phyloP scores from a whole-genome alignment of 2,797 vertebrate species.

The Pogoniulus pusillus region DNA sequence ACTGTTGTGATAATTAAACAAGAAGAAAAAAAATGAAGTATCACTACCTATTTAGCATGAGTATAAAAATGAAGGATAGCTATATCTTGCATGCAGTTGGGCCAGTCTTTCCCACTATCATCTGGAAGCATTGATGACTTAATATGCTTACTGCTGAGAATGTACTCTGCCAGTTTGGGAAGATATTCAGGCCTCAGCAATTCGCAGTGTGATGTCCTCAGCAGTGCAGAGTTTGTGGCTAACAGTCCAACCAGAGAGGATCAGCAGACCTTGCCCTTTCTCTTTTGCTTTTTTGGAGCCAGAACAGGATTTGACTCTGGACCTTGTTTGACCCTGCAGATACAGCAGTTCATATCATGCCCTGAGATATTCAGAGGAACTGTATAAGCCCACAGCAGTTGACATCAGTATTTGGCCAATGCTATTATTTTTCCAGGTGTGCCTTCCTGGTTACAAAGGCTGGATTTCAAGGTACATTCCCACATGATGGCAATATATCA shows the following conservation, averaged over 20 bases:
- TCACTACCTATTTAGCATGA: background rate
- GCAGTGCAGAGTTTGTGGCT: background rate
- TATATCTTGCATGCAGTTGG: background rate
- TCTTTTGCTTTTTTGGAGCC: background rate
- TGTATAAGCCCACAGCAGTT: rapidly evolving
- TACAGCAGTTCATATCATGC: background rate
- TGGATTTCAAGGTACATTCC: constrained; percentile 31
- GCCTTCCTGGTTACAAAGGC: constrained; percentile 24
- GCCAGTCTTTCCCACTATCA: background rate
- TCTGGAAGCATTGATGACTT: background rate
- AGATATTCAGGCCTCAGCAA: rapidly evolving
- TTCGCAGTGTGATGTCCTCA: background rate
- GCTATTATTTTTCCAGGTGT: background rate
- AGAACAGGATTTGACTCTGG: background rate
- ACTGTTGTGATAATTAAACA: background rate
- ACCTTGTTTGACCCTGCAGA: background rate
- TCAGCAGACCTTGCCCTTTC: background rate
- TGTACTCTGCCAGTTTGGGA: background rate
- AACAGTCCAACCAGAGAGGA: background rate
- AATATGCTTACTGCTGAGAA: background rate
- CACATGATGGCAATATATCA: background rate
- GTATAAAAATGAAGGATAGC: background rate
- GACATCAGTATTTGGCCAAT: background rate
- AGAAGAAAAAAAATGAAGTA: background rate
- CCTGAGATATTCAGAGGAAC: background rate